Percentiles rank a stretch among this genome's conserved stretches.
These are phyloP conservation scores for Loris lydekkerianus DNA, from an alignment of 2,797 vertebrate species.

Conservation along the genomic window DNA sequence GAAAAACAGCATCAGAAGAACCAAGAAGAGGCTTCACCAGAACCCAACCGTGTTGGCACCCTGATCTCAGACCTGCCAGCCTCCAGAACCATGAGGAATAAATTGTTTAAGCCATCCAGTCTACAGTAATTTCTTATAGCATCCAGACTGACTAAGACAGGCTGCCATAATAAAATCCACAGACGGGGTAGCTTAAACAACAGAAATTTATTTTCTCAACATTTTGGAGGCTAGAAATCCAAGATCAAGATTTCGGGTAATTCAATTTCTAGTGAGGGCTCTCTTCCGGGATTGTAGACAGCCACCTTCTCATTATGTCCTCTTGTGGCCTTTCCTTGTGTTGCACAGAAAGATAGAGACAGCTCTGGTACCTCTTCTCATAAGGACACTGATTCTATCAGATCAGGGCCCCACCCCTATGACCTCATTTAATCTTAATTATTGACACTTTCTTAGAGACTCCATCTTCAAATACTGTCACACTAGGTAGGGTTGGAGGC, in stretches of 20 bases:
- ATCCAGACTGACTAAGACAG: background rate
- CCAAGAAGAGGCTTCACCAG: background rate
- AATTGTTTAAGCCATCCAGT: too few relatives aligned
- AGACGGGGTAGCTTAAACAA: background rate
- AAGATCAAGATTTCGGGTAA: background rate
- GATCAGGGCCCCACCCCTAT: background rate
- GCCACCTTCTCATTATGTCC: background rate
- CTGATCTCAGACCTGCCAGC: background rate
- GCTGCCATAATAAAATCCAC: background rate
- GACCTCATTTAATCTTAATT: background rate
- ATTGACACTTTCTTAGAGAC: background rate
- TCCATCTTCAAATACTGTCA: background rate
- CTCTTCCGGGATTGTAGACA: background rate
- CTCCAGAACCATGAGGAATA: background rate
- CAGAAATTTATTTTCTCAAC: background rate
- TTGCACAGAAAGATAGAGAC: fast-evolving
- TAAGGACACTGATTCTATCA: background rate
- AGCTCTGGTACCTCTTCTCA: background rate
- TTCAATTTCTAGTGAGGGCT: background rate
- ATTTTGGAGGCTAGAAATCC: background rate
- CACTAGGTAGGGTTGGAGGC: background rate
- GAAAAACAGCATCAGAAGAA: background rate
- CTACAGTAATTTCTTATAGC: background rate
- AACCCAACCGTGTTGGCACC: background rate
- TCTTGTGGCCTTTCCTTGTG: background rate